These are phyloP conservation scores for Anagyrus pseudococci DNA, from an alignment of 2,888 invertebrate species.

Conservation along the genomic window DNA sequence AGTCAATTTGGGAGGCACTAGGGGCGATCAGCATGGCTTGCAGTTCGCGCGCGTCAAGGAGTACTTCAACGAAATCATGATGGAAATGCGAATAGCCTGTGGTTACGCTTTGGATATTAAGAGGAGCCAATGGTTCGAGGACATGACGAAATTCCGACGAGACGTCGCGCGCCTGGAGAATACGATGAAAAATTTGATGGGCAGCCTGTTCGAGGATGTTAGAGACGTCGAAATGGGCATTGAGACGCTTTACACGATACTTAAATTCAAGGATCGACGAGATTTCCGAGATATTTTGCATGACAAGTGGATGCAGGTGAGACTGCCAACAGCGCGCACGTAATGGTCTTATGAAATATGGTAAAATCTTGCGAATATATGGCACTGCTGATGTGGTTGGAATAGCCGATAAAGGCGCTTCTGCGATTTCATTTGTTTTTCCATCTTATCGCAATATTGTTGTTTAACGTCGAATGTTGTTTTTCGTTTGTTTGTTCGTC, in stretches of 20 bases:
- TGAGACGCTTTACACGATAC: constrained; percentile 63
- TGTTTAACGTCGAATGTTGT: too few relatives aligned
- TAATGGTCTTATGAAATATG: constrained; percentile 44
- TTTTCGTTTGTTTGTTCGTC: too few relatives aligned
- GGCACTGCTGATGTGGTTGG: too few relatives aligned
- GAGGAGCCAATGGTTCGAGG: constrained; percentile 63
- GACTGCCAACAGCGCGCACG: too few relatives aligned
- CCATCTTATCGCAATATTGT: too few relatives aligned
- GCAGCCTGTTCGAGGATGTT: constrained; percentile 64
- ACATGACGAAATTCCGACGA: constrained; percentile 49
- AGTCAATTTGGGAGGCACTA: constrained; percentile 64
- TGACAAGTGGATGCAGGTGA: constrained; percentile 50
- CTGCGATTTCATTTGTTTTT: too few relatives aligned
- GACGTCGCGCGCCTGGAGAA: constrained; percentile 65
- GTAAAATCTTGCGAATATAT: not conserved
- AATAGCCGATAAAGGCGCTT: too few relatives aligned
- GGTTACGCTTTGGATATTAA: constrained; percentile 62
- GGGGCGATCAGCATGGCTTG: constrained; percentile 51
- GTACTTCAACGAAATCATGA: constrained; percentile 61
- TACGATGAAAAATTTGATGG: constrained; percentile 65
- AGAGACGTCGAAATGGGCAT: constrained; percentile 65
- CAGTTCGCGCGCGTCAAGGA: constrained; percentile 60
- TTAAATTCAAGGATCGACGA: constrained; percentile 44
- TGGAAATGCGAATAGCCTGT: constrained; percentile 57
- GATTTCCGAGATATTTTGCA: constrained; percentile 45